Percentiles rank a stretch among this genome's conserved stretches.
These are phyloP conservation scores for Coptodon bakossiorum DNA, from an alignment of 2,113 vertebrate species.

Conservation along the genomic window DNA sequence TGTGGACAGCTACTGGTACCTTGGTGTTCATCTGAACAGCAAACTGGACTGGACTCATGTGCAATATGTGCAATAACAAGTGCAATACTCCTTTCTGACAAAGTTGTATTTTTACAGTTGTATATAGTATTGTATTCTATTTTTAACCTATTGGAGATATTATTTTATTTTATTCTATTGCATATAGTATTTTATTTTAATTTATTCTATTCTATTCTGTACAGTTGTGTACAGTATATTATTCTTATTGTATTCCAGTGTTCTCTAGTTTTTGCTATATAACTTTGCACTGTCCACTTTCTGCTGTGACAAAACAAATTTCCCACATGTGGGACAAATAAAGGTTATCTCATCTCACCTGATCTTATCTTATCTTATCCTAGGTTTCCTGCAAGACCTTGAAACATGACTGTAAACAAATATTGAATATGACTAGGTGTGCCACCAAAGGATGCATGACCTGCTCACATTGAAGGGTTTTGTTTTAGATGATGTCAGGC, in stretches of 20 bases:
- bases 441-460: not conserved
- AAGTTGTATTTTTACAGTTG: not conserved
- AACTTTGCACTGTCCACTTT: not conserved
- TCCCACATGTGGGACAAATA: not conserved
- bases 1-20: no score
- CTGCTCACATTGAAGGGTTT: not conserved
- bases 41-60: no score
- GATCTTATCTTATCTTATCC: not conserved
- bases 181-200: not conserved
- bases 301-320: not conserved
- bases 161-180: not conserved
- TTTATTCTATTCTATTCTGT: not conserved
- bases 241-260: not conserved
- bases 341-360: not conserved
- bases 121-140: not conserved
- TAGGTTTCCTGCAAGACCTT: not conserved
- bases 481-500: fast-evolving
- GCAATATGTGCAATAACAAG: no score
- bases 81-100: not conserved
- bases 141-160: not conserved
- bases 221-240: not conserved
- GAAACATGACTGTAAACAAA: not conserved
- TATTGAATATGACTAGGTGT: not conserved
- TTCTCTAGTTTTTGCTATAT: not conserved
- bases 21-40: no score